Percentiles rank a stretch among this genome's conserved stretches.
Conservation (phyloP, 2,113 vertebrate genomes). For the Microcebus jonahi region DNA sequence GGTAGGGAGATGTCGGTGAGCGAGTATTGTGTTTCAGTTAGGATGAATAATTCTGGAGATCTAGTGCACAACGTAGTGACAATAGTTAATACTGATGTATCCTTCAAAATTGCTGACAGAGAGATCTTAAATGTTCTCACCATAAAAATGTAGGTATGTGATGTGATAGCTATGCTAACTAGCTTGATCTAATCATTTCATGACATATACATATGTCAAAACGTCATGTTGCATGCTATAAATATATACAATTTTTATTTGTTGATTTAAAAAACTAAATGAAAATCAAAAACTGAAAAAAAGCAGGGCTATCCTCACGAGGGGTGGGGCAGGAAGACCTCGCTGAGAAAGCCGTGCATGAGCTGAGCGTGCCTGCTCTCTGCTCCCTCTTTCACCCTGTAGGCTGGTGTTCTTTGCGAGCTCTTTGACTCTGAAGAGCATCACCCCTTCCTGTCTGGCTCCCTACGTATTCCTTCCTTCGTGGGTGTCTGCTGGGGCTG, state of each 20-base stretch:
- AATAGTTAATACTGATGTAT: not conserved
- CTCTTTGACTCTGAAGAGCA: not conserved
- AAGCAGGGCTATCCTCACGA: accelerated
- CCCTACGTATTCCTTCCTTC: not conserved
- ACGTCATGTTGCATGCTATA: no score
- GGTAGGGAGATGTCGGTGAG: not conserved
- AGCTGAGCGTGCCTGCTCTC: not conserved
- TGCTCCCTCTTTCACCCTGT: not conserved
- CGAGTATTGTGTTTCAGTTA: not conserved
- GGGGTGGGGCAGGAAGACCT: no score
- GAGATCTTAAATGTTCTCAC: not conserved
- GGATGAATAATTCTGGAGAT: not conserved
- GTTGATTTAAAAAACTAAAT: not conserved
- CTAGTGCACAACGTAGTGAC: not conserved
- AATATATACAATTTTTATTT: not conserved
- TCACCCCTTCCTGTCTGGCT: not conserved
- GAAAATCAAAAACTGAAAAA: not conserved
- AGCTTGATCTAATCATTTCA: not conserved
- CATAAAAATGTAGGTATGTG: not conserved
- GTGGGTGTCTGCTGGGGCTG: not conserved
- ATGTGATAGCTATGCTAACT: not conserved
- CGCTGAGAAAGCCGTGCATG: not conserved
- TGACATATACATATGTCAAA: not conserved
- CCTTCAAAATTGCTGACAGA: not conserved
- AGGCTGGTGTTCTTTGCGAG: not conserved